These are phyloP conservation scores for Actenoides hombroni DNA, from an alignment of 2,113 vertebrate genomes.

Conservation along the genomic window DNA sequence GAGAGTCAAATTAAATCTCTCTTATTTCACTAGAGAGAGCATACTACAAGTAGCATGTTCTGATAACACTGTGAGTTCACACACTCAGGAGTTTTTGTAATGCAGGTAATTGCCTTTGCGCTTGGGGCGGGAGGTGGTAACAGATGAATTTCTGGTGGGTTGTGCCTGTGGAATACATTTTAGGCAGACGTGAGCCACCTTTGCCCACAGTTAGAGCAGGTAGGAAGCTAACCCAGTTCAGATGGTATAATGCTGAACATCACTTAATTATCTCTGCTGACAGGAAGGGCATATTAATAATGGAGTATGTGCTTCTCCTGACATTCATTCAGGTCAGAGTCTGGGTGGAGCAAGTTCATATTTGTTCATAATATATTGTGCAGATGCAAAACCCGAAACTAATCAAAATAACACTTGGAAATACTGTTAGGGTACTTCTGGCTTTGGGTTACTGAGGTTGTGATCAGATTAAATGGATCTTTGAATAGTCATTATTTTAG, in stretches of 20 bases:
- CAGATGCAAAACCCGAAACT: neutral
- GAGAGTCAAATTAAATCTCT: neutral
- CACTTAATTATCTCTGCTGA: neutral
- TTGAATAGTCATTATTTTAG: neutral
- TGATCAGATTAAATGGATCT: neutral
- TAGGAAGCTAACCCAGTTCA: neutral
- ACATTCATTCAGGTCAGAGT: neutral
- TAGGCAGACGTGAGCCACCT: neutral
- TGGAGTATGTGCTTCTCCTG: neutral
- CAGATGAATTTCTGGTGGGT: neutral
- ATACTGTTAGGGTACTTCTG: fast-evolving
- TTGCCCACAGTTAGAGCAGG: neutral
- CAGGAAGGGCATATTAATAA: neutral
- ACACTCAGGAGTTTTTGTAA: neutral
- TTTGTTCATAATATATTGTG: neutral
- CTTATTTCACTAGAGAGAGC: neutral
- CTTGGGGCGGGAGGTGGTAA: neutral
- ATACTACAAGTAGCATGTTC: neutral
- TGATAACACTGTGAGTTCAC: neutral
- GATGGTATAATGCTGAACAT: neutral
- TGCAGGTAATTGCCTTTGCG: neutral
- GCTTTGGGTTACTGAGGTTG: neutral
- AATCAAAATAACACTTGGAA: neutral
- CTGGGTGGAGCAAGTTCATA: neutral
- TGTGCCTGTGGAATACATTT: neutral